A percentile compares a stretch with the other conserved stretches of the same genome.
phyloP scores from a whole-genome alignment of 2,888 invertebrate genomes.

The Stegana nigrithorax region DNA sequence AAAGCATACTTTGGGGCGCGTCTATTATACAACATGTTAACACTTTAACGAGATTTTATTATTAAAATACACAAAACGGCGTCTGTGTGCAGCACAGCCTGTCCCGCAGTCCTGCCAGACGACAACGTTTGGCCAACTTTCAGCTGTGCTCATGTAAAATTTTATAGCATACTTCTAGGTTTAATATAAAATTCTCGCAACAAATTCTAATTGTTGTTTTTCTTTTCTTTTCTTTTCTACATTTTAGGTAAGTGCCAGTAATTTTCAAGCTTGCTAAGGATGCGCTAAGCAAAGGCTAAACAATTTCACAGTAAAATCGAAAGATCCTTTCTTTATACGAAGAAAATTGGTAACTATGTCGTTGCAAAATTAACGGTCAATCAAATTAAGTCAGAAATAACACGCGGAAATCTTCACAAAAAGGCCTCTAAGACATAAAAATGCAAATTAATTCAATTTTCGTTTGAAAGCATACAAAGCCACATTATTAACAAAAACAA shows the following conservation, averaged over 20 bases:
- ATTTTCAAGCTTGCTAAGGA: conserved; percentile 42
- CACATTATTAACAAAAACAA: too few relatives aligned
- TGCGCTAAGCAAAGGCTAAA: conserved; percentile 48
- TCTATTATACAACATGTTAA: conserved; percentile 44
- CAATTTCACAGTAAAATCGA: neutral
- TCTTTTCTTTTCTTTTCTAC: conserved; percentile 32
- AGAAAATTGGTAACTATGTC: neutral
- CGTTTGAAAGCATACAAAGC: too few relatives aligned
- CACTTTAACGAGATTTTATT: conserved; percentile 55
- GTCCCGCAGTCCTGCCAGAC: too few relatives aligned
- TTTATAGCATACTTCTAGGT: conserved; percentile 13
- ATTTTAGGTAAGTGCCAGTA: conserved; percentile 60
- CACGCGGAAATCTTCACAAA: neutral
- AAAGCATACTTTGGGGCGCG: conserved; percentile 32
- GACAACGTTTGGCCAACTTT: too few relatives aligned
- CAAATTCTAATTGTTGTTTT: conserved; percentile 26
- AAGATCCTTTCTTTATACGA: neutral
- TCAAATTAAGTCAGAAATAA: conserved; percentile 7
- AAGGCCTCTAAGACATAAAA: neutral
- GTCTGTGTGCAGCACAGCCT: neutral
- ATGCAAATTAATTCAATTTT: conserved; percentile 23
- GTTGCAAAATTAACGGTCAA: conserved; percentile 8
- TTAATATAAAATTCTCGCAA: neutral
- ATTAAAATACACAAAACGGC: conserved; percentile 25
- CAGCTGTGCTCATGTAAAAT: too few relatives aligned